phyloP scores from a whole-genome alignment of 2,888 invertebrate genomes.

The Barypeithes pellucidus region DNA sequence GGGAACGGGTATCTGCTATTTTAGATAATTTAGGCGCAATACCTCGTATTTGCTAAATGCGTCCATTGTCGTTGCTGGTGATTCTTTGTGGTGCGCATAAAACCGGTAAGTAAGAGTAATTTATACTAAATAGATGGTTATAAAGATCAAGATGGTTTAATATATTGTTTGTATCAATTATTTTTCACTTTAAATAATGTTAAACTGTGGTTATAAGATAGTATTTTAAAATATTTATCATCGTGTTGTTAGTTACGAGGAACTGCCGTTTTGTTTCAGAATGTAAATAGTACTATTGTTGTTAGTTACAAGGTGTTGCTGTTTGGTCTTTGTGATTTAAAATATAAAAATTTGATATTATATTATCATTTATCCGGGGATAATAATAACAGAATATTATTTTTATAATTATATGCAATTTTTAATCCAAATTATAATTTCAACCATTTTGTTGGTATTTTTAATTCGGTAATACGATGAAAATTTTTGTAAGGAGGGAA shows the following conservation, averaged over 20 bases:
- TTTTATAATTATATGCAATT: not conserved
- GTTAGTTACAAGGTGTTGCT: not conserved
- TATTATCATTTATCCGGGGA: no score
- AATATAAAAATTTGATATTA: no score
- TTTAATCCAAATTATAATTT: not conserved
- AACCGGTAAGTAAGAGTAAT: not conserved
- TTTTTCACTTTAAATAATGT: not conserved
- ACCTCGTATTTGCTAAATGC: not conserved
- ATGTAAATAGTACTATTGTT: not conserved
- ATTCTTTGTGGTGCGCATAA: not conserved
- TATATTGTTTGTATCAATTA: not conserved
- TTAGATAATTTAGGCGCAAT: not conserved
- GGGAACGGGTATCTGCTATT: no score
- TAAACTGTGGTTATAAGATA: not conserved
- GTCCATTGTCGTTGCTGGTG: not conserved
- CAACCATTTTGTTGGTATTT: not conserved
- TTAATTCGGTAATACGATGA: no score
- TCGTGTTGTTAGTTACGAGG: slow-evolving; percentile 3
- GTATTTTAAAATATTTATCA: not conserved
- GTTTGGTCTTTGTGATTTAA: no score
- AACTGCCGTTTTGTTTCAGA: not conserved
- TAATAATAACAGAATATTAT: not conserved
- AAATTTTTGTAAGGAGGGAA: no score
- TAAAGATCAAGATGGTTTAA: not conserved
- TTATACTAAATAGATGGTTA: not conserved